Base-by-base conservation (phyloP, 2,113 vertebrate species). In the Xiphophorus maculatus region DNA sequence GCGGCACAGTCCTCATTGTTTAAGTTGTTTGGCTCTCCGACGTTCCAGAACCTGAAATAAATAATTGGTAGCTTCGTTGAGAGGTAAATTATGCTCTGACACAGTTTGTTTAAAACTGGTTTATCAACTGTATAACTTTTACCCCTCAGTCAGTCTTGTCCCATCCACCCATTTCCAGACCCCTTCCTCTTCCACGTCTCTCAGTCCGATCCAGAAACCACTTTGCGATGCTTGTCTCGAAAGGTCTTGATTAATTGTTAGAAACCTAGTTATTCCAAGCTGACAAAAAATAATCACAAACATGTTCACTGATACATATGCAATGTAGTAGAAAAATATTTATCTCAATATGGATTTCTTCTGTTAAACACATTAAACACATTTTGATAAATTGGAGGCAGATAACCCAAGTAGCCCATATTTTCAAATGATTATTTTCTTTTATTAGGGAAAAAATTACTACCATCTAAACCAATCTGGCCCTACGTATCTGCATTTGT, bases 181-280 rank as follows among this genome's bases (percentile, higher is more conserved):
- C 8, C 88, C 91, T 69, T 94, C 94, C 22, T 77, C 77, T 0
- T 91, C 83, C 25, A 71, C 32, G 65, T 94, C 93, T 54, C 33
- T 91, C 66, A 94, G 73, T 44, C 93, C 94, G 0, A 94, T 90
- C 94, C 94, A 94, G 82, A 81, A 93, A 65, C 90, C 92, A 63
- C 10, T 87, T 0, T n/a, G 1, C 27, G 0, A 0, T 1, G 73
- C 27, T 0, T 3, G 0, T 61, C n/a, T 66, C 0, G 19, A 25
- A 9, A 37, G 4, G 27, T 77, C 60, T 4, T 42, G 19, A 62
- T 89, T 63, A n/a, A 19, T 44, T 29, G 62, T 83, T 79, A 94
- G 64, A 42, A 89, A 35, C 0, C 79, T 33, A 30, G 1, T 54
- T 17, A 94, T 2, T 22, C 79, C 83, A 75, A 90, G 5, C 94